Conservation (phyloP, 2,113 vertebrate genomes). For the Labeo rohita region DNA sequence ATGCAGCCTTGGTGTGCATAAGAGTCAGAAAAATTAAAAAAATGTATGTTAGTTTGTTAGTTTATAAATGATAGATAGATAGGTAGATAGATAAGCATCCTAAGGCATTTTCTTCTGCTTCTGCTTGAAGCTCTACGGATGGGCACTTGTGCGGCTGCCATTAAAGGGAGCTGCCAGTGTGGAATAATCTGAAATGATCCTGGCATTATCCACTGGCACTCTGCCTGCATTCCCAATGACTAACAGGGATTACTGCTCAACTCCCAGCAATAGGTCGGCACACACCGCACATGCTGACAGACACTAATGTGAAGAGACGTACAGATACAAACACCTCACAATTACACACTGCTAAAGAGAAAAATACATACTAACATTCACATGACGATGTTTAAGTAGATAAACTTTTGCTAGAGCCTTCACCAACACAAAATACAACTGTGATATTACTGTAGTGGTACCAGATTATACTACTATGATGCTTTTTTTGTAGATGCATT, state of each 20-base stretch:
- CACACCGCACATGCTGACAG: constrained; percentile 14
- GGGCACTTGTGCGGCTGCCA: neutral
- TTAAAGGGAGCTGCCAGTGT: neutral
- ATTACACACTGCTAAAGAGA: neutral
- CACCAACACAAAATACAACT: neutral
- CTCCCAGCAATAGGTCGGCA: neutral
- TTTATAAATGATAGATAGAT: too few relatives aligned
- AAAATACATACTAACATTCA: constrained; percentile 16
- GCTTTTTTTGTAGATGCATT: neutral
- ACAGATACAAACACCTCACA: neutral
- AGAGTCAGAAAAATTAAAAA: neutral
- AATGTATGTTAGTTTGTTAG: too few relatives aligned
- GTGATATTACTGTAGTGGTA: neutral
- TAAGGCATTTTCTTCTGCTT: too few relatives aligned
- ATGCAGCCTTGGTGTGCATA: neutral
- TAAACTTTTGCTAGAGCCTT: neutral
- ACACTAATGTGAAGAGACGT: constrained; percentile 2
- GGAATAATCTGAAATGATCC: constrained; percentile 21
- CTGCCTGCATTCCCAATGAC: neutral
- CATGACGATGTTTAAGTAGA: neutral
- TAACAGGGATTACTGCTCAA: constrained; percentile 23
- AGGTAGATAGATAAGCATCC: too few relatives aligned
- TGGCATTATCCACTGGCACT: neutral
- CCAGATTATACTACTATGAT: neutral
- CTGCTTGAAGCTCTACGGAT: neutral